Base-by-base conservation (phyloP, 2,113 vertebrate species). In the Phainopepla nitens region DNA sequence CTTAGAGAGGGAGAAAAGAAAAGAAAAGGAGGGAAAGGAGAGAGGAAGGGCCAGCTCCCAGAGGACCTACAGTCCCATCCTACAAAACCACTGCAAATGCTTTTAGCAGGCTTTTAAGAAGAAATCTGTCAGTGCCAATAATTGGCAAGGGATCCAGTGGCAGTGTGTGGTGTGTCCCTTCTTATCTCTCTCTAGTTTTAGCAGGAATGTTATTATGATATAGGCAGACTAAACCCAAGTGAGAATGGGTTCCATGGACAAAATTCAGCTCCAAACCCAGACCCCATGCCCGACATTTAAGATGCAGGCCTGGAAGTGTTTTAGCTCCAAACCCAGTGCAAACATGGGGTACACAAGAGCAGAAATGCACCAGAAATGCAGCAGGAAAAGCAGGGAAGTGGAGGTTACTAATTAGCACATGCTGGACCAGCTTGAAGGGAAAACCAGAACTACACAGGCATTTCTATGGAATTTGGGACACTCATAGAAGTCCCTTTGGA, bases 51-150 rank as follows among this genome's bases (percentile, higher is more conserved):
- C 8, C 58, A 76, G n/a, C 7, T 83, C 85, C 47, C 36, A 1
- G 42, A 69, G 21, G 75, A 49, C 15, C 14, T 28, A 15, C 75
- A 80, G 60, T 27, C 54, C 66, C 85, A 85, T 36, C 53, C 75
- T 39, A 44, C 50, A 61, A 49, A 61, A 22, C 19, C 68, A 35
- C 33, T 10, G 1, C 4, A 69, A 93, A 82, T 29, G 68, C 47
- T 90, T 89, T 90, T 75, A 80, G 78, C 51, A 58, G 25, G 58
- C 82, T 92, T 49, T 85, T 49, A 28, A 76, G 47, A 68, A 64
- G 65, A 80, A 88, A 83, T n/a, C 15, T 56, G 20, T 13, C 54
- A 41, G 25, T n/a, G 71, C 29, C 70, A 80, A 66, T 54, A 77
- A 93, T 78, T 15, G 36, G 28, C 54, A 54, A 82, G 47, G 20